Percentiles rank a stretch among this genome's conserved stretches.
phyloP scores from a whole-genome alignment of 2,797 vertebrate species.

The Siniperca undulata region DNA sequence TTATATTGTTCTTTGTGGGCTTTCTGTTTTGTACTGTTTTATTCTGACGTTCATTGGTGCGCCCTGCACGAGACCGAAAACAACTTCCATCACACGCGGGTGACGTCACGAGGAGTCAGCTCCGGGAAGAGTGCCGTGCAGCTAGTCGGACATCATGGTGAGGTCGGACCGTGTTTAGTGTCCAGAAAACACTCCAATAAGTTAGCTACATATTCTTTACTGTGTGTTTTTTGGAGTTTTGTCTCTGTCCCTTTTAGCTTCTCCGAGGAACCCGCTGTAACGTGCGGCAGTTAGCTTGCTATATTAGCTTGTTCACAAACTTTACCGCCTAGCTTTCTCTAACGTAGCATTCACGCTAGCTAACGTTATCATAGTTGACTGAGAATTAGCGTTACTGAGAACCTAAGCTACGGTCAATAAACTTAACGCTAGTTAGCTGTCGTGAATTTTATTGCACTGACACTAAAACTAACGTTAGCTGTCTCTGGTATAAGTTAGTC shows the following conservation, averaged over 20 bases:
- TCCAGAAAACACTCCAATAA: neutral
- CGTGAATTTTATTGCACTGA: neutral
- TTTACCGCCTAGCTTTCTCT: conserved; percentile 2
- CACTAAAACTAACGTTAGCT: neutral
- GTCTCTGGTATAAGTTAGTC: neutral
- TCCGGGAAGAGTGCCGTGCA: neutral
- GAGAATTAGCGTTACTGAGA: neutral
- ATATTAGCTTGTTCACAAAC: neutral
- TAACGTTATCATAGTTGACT: neutral
- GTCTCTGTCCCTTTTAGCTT: neutral
- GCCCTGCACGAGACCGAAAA: neutral
- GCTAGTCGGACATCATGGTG: conserved; percentile 47
- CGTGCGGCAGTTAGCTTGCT: neutral
- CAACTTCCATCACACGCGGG: neutral
- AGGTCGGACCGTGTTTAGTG: neutral
- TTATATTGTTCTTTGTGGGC: neutral
- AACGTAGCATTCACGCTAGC: neutral
- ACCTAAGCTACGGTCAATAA: neutral
- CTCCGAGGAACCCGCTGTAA: fast-evolving
- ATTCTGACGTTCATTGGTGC: neutral
- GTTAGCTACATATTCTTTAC: fast-evolving
- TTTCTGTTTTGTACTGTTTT: neutral
- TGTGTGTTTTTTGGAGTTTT: neutral
- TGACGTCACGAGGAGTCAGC: conserved; percentile 35
- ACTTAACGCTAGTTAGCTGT: neutral